These are phyloP conservation scores for Lampris megalopsis DNA, from an alignment of 2,113 vertebrate genomes.

Conservation along the genomic window DNA sequence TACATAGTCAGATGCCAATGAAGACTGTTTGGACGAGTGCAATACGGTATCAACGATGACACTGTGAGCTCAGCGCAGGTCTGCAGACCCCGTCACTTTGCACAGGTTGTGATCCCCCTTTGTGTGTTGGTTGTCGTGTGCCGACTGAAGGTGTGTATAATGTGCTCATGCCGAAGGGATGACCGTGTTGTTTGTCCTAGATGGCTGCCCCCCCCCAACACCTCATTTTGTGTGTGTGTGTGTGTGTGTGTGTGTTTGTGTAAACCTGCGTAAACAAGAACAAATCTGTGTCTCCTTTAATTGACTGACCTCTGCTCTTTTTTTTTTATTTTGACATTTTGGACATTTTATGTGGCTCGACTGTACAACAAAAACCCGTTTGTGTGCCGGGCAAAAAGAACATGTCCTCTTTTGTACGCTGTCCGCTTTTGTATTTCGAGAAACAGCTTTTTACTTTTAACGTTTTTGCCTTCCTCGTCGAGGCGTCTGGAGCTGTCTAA, in stretches of 20 bases:
- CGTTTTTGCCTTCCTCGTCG: neutral
- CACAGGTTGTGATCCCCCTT: neutral
- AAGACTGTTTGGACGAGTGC: conserved; percentile 61
- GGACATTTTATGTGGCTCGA: conserved; percentile 27
- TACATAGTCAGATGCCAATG: conserved; percentile 33
- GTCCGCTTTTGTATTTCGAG: neutral
- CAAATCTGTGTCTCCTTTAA: no score
- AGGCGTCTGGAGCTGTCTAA: conserved; percentile 27
- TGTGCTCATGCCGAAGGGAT: conserved; percentile 15
- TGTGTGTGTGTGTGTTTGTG: conserved; percentile 41
- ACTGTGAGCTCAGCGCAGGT: conserved; percentile 29
- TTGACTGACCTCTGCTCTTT: conserved; percentile 11
- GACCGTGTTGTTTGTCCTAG: conserved; percentile 39
- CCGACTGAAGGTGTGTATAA: conserved; percentile 45
- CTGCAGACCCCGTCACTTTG: conserved; percentile 22
- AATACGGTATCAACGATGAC: conserved; percentile 52
- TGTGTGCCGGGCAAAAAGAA: conserved; percentile 52
- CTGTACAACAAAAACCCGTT: conserved; percentile 39
- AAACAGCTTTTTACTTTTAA: neutral
- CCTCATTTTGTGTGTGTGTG: conserved; percentile 29
- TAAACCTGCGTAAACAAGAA: conserved; percentile 4
- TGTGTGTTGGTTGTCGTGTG: neutral
- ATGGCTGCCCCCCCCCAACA: conserved; percentile 42
- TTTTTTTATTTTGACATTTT: neutral
- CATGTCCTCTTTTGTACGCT: conserved; percentile 30